These are phyloP conservation scores for Dorcus parallelipipedus DNA, from an alignment of 2,888 invertebrate genomes.

Conservation along the genomic window DNA sequence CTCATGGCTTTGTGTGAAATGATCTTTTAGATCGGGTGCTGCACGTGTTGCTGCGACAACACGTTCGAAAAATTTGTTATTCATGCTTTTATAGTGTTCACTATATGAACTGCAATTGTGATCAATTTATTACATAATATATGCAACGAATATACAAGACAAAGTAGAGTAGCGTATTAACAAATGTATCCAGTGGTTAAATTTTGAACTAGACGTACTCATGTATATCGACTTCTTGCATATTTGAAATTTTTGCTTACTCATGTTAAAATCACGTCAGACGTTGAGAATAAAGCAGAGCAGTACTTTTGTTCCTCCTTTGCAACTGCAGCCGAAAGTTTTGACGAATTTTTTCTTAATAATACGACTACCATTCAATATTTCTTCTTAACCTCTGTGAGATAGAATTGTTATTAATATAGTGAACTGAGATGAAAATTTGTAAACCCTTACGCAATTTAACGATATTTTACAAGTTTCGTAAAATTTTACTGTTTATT, in stretches of 20 bases:
- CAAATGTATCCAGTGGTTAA: conserved; percentile 22
- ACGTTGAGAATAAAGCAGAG: neutral
- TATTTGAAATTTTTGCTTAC: conserved; percentile 10
- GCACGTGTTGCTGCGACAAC: conserved; percentile 36
- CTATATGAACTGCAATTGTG: conserved; percentile 52
- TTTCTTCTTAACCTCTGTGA: conserved; percentile 18
- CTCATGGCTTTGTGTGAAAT: conserved; percentile 16
- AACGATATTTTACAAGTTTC: conserved; percentile 26
- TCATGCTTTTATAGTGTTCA: conserved; percentile 51
- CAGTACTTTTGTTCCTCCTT: no score
- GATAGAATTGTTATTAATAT: conserved; percentile 41
- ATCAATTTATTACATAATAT: conserved; percentile 38
- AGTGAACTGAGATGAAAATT: conserved; percentile 42
- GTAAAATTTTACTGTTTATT: conserved; percentile 5
- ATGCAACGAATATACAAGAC: conserved; percentile 28
- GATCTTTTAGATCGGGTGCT: conserved; percentile 44
- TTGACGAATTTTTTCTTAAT: no score
- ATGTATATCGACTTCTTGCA: conserved; percentile 12
- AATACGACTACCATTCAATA: neutral
- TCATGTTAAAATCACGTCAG: neutral
- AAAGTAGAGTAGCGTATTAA: conserved; percentile 20
- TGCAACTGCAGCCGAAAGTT: no score
- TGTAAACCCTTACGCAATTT: conserved; percentile 42
- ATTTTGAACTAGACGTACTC: conserved; percentile 8
- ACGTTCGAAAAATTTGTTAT: conserved; percentile 40